Conservation (phyloP, 2,113 vertebrate species). For the Sylvia atricapilla region DNA sequence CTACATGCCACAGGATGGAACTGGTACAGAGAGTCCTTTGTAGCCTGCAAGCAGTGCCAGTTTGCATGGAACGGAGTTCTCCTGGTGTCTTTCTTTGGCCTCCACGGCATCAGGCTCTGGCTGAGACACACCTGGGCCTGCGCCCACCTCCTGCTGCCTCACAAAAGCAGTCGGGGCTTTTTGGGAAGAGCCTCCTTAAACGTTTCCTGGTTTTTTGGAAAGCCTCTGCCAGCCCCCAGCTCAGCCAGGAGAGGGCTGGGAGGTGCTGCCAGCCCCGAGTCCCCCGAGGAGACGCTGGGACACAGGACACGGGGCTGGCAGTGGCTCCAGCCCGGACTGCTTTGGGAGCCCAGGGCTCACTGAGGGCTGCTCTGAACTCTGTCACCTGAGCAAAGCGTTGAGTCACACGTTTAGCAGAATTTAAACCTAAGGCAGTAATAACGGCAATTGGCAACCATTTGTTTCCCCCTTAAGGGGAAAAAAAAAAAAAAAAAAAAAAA, state of each 20-base stretch:
- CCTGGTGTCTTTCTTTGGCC: slow-evolving; percentile 70
- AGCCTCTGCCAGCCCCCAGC: not conserved
- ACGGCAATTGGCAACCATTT: not conserved
- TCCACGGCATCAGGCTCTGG: slow-evolving; percentile 42
- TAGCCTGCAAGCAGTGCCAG: slow-evolving; percentile 81
- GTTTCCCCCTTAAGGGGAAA: slow-evolving; percentile 43
- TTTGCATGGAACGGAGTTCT: slow-evolving; percentile 86
- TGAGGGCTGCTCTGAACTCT: not conserved
- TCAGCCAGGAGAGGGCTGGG: not conserved
- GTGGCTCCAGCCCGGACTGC: not conserved
- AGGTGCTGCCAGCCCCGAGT: not conserved
- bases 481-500: not conserved
- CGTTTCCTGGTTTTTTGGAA: not conserved
- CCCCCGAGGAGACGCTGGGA: accelerated
- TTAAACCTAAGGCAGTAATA: not conserved
- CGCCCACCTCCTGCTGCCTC: slow-evolving; percentile 9
- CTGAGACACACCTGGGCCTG: slow-evolving; percentile 17
- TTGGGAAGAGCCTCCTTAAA: not conserved
- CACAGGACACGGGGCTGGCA: not conserved
- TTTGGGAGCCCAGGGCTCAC: not conserved
- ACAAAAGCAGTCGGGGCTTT: not conserved
- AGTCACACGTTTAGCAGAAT: not conserved
- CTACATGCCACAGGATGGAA: slow-evolving; percentile 49
- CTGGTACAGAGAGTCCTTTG: slow-evolving; percentile 74
- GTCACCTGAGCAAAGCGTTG: not conserved